Conservation (phyloP, 2,113 vertebrate genomes). For the Pardalotus punctatus region DNA sequence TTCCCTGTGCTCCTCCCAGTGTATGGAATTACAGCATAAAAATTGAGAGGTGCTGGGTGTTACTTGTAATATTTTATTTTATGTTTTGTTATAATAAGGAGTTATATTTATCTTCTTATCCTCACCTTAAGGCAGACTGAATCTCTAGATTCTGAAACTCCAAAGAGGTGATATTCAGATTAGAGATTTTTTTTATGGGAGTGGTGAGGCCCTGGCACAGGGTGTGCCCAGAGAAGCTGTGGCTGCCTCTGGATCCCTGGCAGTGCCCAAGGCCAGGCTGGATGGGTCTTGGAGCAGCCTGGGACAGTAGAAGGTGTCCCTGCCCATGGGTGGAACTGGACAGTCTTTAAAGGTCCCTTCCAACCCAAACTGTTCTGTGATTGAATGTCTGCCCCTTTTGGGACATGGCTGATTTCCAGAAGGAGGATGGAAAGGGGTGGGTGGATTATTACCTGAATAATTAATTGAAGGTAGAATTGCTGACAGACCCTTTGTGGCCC, state of each 20-base stretch:
- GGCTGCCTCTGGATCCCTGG: background rate
- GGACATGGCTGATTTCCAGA: background rate
- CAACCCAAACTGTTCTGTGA: background rate
- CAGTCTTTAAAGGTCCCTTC: background rate
- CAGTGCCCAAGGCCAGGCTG: background rate
- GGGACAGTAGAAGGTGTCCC: background rate
- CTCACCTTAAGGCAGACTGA: background rate
- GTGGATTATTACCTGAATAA: background rate
- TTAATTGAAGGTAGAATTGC: background rate
- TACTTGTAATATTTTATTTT: background rate
- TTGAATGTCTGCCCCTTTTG: background rate
- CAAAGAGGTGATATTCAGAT: background rate
- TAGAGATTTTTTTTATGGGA: background rate
- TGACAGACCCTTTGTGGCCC: background rate
- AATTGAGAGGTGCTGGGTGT: background rate
- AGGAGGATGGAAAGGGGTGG: background rate
- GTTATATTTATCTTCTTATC: background rate
- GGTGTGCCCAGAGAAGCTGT: rapidly evolving
- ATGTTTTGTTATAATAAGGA: background rate
- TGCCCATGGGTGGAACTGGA: background rate
- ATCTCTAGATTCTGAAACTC: background rate
- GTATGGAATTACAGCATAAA: rapidly evolving
- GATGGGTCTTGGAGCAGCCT: background rate
- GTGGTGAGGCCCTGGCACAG: background rate
- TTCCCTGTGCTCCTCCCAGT: background rate